Percentiles rank a stretch among this genome's conserved stretches.
These are phyloP conservation scores for Dinoponera quadriceps DNA, from an alignment of 1,140 invertebrate species.

Conservation along the genomic window DNA sequence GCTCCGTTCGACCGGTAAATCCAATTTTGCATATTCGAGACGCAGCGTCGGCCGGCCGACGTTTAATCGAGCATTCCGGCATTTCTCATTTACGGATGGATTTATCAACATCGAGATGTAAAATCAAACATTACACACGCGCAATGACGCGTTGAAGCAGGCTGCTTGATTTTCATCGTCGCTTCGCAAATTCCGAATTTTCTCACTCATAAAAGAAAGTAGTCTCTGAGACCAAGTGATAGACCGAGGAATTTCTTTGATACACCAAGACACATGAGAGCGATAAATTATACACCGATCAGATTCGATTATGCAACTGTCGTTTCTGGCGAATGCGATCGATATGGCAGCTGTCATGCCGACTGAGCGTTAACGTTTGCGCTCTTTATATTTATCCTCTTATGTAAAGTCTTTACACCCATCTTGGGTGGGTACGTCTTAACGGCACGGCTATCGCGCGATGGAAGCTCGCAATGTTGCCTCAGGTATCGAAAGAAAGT, in stretches of 20 bases:
- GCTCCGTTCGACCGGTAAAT: background rate
- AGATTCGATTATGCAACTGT: conserved; percentile 6
- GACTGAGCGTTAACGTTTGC: background rate
- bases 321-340: conserved; percentile 7
- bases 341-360: background rate
- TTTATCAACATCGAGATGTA: background rate
- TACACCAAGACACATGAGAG: too few species aligned
- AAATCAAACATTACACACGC: background rate
- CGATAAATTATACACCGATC: background rate
- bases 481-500: background rate
- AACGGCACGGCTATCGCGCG: background rate
- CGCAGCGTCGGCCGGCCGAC: background rate
- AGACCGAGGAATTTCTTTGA: too few species aligned
- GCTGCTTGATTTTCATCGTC: background rate
- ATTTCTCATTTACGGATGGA: background rate
- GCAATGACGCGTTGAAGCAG: background rate
- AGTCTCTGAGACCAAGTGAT: too few species aligned
- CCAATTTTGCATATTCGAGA: background rate
- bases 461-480: conserved; percentile 8
- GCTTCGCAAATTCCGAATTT: too few species aligned
- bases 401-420: conserved; percentile 12
- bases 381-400: conserved; percentile 24
- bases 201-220: background rate
- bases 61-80: background rate
- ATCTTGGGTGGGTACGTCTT: too few species aligned